Percentiles rank a stretch among this genome's conserved stretches.
phyloP scores from a whole-genome alignment of 2,888 invertebrate species.

The Clostera curtula region DNA sequence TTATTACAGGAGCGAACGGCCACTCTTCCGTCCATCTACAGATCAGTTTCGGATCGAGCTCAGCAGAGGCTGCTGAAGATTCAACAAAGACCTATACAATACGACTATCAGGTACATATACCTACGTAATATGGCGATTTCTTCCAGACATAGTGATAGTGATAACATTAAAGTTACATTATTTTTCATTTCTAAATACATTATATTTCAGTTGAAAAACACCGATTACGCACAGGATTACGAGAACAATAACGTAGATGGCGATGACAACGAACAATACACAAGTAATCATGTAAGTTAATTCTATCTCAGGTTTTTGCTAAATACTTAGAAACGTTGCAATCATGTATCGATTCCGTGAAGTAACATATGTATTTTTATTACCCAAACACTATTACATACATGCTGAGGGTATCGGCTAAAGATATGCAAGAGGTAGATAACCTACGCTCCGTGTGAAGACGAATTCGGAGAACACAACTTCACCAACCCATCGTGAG shows the following conservation, averaged over 20 bases:
- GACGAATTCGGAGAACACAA: too few relatives aligned
- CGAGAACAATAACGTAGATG: constrained; percentile 29
- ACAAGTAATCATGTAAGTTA: constrained; percentile 39
- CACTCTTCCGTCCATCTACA: constrained; percentile 48
- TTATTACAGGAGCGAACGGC: constrained; percentile 36
- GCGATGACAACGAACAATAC: constrained; percentile 32
- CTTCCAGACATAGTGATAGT: constrained; percentile 5
- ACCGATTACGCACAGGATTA: constrained; percentile 25
- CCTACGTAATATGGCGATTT: constrained; percentile 1
- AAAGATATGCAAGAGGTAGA: background rate
- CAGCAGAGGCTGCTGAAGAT: constrained; percentile 32
- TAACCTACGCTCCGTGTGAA: background rate
- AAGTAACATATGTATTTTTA: too few relatives aligned
- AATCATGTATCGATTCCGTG: too few relatives aligned
- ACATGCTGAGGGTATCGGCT: too few relatives aligned
- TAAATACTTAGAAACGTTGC: too few relatives aligned
- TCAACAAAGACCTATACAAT: constrained; percentile 7
- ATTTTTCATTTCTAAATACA: constrained; percentile 1
- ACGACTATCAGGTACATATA: constrained; percentile 25
- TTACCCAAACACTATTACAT: too few relatives aligned
- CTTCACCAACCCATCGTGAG: too few relatives aligned
- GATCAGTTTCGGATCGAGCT: constrained; percentile 41
- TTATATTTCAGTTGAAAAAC: constrained; percentile 22
- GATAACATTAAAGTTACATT: background rate
- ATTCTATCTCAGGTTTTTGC: too few relatives aligned